Conservation (phyloP, 2,797 vertebrate genomes). For the Lycodopsis pacificus region DNA sequence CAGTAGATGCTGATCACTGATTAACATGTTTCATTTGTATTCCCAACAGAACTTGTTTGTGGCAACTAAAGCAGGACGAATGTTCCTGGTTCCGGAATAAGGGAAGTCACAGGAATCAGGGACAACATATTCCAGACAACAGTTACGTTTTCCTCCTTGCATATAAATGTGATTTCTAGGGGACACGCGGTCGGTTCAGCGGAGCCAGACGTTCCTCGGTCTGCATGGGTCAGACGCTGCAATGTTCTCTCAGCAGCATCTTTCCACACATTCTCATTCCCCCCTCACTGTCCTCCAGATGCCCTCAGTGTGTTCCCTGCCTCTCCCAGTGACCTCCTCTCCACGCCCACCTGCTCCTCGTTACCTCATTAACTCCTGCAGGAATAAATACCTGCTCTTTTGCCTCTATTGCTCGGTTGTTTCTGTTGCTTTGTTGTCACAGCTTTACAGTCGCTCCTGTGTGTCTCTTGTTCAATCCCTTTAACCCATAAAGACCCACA, state of each 20-base stretch:
- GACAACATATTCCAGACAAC: background rate
- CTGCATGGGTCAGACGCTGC: background rate
- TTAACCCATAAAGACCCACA: too few species aligned
- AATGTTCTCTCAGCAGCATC: background rate
- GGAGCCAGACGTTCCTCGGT: background rate
- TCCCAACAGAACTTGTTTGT: background rate
- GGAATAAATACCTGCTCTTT: conserved; percentile 12
- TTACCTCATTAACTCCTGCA: background rate
- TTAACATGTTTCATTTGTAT: background rate
- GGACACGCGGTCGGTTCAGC: background rate
- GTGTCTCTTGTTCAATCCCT: background rate
- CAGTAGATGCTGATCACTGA: background rate
- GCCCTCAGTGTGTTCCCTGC: background rate
- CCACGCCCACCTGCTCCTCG: conserved; percentile 5
- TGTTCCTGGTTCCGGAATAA: background rate
- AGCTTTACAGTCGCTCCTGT: background rate
- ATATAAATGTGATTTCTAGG: background rate
- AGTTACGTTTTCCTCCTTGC: background rate
- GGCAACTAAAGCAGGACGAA: background rate
- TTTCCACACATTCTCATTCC: background rate
- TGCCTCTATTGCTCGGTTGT: background rate
- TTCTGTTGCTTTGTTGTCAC: background rate
- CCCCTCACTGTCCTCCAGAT: background rate
- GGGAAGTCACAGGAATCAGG: background rate
- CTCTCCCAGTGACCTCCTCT: background rate